Percentiles rank a stretch among this genome's conserved stretches.
Evolutionary conservation across 92 coral and sea anemone genomes (phyloP).

Genomic region (Parazoanthus darwini): DNA sequence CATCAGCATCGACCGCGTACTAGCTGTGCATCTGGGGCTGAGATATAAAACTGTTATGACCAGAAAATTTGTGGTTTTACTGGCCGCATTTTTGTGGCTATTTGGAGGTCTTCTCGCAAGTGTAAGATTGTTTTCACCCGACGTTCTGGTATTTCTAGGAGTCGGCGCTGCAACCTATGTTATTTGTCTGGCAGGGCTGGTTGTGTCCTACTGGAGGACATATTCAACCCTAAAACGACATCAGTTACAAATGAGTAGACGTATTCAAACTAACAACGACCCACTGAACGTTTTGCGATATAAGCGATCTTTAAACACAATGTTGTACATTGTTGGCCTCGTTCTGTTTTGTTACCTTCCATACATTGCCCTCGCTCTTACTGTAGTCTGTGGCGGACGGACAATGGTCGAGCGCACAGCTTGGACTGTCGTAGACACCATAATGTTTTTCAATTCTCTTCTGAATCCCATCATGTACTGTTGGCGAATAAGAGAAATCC

Average conservation of each 20-base stretch:
- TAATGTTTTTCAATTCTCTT: slow-evolving; percentile 28
- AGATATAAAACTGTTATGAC: background rate
- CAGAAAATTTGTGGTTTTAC: background rate
- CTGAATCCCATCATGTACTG: slow-evolving; percentile 32
- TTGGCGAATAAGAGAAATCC: slow-evolving; percentile 30
- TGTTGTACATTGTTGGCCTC: slow-evolving; percentile 20
- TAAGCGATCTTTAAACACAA: background rate
- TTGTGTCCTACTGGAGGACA: slow-evolving; percentile 25
- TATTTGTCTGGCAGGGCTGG: background rate
- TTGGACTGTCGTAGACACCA: slow-evolving; percentile 32
- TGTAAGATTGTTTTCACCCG: background rate
- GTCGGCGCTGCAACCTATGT: background rate
- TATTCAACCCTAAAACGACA: background rate
- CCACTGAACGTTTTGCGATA: background rate
- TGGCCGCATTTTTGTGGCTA: background rate
- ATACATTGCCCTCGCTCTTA: slow-evolving; percentile 2
- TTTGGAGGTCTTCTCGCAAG: slow-evolving; percentile 6
- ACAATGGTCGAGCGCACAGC: slow-evolving; percentile 19
- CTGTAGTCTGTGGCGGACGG: background rate
- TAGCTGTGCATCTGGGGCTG: background rate
- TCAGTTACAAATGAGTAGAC: background rate
- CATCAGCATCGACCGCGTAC: background rate
- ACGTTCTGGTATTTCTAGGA: slow-evolving; percentile 10
- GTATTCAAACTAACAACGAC: background rate
- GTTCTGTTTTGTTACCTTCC: slow-evolving; percentile 21